Evolutionary conservation across 1,140 invertebrate species (phyloP), one percentile per base, ranked within the genome.

Genomic region (Hycleus cichorii): DNA sequence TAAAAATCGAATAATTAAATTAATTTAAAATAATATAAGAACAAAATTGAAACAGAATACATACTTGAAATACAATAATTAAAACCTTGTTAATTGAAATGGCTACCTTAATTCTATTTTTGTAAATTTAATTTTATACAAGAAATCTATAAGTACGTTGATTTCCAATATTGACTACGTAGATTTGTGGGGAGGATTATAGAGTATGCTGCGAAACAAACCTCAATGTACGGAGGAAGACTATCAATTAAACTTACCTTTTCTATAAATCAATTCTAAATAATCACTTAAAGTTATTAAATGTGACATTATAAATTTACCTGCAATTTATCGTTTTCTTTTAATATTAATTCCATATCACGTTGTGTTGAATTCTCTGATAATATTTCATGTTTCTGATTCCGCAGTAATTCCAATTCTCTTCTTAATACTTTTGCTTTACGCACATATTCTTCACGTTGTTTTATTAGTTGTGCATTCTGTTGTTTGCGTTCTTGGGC

Each of bases 311-410:
- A 42, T 56, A 53, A 53, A 67, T 56, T 75, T 74, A 90, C 89
- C 86, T 90, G 88, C 47, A 91, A 73, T 67, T 87, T 88, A 57
- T 86, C 83, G 72, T 90, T 90, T 73, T 90, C 86, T 66, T 86
- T 85, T 39, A 90, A 76, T 8, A 83, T 83, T 43, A 78, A 80
- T 4, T 80, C 80, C 3, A 82, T 80, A 0, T 81, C 81, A 45
- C 81, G 80, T 46, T 72, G 64, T 4, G 69, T 64, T 0, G 77
- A 69, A 48, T 77, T 76, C 49, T 85, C 84, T 42, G 80, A 80
- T 40, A 81, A 74, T n/a, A 91, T 79, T 69, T 89, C 86, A 49
- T 84, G 81, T 43, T 84, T 83, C 66, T 90, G 88, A 32, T 87
- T 82, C 61, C 86, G 83, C 1, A 91, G 74, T 39, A 86, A 83